phyloP scores from a whole-genome alignment of 2,113 vertebrate species.

The Crotalus viridis region DNA sequence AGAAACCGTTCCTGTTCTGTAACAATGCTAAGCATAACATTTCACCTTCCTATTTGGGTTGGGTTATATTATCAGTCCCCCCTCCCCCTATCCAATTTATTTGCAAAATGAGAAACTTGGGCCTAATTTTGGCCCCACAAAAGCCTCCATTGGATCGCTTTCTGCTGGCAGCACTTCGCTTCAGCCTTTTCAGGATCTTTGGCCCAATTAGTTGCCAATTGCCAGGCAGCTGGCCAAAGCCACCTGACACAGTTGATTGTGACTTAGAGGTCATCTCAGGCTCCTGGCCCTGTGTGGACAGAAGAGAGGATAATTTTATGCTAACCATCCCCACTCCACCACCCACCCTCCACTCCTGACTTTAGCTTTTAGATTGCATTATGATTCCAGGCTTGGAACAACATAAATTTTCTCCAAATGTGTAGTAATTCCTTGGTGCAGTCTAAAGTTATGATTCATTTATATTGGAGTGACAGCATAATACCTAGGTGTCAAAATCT shows the following conservation, averaged over 20 bases:
- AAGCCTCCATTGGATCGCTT: background rate
- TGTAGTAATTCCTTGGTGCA: constrained; percentile 95
- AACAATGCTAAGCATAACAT: background rate
- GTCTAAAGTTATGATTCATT: constrained; percentile 99
- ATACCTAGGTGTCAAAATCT: constrained; percentile 99
- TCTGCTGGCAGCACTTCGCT: background rate
- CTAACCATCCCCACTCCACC: constrained; percentile 69
- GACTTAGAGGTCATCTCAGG: constrained; percentile 58
- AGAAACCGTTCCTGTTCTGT: background rate
- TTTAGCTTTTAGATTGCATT: constrained; percentile 94
- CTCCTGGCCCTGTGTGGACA: constrained; percentile 22
- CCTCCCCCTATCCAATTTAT: background rate
- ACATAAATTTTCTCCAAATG: constrained; percentile 97
- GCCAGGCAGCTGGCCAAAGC: constrained; percentile 12
- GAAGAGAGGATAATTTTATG: constrained; percentile 87
- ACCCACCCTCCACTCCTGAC: constrained; percentile 59
- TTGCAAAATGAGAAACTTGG: background rate
- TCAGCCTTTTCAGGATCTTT: constrained; percentile 8
- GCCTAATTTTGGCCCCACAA: background rate
- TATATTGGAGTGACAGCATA: constrained; percentile 99
- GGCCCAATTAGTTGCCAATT: constrained; percentile 1
- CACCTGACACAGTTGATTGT: constrained; percentile 11
- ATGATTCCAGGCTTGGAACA: constrained; percentile 92
- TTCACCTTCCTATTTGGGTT: background rate
- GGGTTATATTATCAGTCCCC: background rate